Evolutionary conservation across 2,113 vertebrate genomes (phyloP).

Genomic region (Entomyzon cyanotis): DNA sequence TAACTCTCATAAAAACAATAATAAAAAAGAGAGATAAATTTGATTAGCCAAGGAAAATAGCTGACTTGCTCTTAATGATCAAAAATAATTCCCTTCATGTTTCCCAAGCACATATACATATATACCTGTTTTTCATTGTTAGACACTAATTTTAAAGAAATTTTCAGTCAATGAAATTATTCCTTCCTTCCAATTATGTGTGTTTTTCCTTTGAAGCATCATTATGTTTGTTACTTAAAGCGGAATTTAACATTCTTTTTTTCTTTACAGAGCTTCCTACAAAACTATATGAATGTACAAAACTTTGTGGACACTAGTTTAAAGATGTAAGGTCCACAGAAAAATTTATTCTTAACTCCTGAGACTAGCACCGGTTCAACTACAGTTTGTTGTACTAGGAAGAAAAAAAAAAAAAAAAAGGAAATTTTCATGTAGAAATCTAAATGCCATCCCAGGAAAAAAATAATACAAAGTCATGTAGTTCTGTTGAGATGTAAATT

Average conservation of each 20-base stretch:
- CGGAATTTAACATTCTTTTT: background rate
- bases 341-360: background rate
- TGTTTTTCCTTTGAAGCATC: background rate
- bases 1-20: background rate
- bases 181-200: background rate
- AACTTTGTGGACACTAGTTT: background rate
- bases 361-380: background rate
- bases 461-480: background rate
- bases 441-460: background rate
- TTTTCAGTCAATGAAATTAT: background rate
- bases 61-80: background rate
- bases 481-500: background rate
- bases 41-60: slow-evolving; percentile 23
- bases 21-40: background rate
- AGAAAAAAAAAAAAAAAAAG: too few relatives aligned
- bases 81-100: background rate
- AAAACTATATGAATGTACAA: background rate
- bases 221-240: background rate
- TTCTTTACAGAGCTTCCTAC: background rate
- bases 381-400: background rate
- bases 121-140: background rate
- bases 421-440: background rate
- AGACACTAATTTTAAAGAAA: background rate
- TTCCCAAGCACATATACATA: background rate
- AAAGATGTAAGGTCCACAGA: background rate